Conservation (phyloP, 2,113 vertebrate genomes). For the Otus sunia region DNA sequence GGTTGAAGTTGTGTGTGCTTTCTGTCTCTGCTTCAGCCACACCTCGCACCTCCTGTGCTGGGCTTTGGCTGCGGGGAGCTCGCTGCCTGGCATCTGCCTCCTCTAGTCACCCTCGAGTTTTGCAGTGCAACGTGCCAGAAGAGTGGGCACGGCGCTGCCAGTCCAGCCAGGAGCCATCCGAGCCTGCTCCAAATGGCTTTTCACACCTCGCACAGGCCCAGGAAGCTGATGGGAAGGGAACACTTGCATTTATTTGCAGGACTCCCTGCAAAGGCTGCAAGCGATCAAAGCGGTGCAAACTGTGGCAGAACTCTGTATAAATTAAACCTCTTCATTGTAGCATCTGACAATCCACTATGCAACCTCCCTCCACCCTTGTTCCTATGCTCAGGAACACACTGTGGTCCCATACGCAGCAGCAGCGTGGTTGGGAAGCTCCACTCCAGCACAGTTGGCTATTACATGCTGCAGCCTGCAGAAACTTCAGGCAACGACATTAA, state of each 20-base stretch:
- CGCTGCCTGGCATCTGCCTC: background rate
- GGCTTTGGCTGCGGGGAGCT: background rate
- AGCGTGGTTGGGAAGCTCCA: background rate
- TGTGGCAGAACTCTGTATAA: background rate
- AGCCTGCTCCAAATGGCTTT: background rate
- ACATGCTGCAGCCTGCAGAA: background rate
- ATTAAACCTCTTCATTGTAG: background rate
- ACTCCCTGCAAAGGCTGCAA: background rate
- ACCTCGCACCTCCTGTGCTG: background rate
- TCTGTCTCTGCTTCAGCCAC: background rate
- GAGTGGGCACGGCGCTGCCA: background rate
- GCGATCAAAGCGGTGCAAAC: background rate
- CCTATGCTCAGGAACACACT: fast-evolving
- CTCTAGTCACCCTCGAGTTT: background rate
- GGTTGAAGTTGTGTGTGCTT: background rate
- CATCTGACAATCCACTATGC: background rate
- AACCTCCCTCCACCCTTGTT: background rate
- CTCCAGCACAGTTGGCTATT: background rate
- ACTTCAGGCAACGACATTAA: background rate
- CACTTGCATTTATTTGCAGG: background rate
- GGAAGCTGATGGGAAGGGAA: background rate
- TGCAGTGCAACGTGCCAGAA: fast-evolving
- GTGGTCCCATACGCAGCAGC: fast-evolving
- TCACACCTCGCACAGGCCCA: background rate
- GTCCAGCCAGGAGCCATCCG: background rate